phyloP scores from a whole-genome alignment of 2,113 vertebrate genomes.

The Aplodontia rufa region DNA sequence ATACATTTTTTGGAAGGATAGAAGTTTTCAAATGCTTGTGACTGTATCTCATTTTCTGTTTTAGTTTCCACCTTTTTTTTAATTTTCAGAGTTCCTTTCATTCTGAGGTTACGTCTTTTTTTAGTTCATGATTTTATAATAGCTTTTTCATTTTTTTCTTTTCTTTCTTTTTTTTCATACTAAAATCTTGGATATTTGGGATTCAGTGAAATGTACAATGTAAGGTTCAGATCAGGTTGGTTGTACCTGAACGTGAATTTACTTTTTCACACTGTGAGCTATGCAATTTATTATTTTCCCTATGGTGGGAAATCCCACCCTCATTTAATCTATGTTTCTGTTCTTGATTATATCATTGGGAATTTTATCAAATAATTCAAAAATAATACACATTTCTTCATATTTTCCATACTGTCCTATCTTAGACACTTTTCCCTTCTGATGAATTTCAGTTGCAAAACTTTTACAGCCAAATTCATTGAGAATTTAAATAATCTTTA shows the following conservation, averaged over 20 bases:
- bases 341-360: accelerated
- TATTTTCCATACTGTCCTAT: too few relatives aligned
- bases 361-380: background rate
- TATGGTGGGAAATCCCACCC: accelerated
- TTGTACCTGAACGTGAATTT: background rate
- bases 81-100: background rate
- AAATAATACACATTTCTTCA: accelerated
- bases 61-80: background rate
- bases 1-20: background rate
- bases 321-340: accelerated
- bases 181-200: background rate
- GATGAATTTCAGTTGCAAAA: background rate
- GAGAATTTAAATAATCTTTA: background rate
- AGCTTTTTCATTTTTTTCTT: background rate
- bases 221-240: background rate
- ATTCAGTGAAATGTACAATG: accelerated
- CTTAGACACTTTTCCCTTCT: background rate
- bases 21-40: accelerated
- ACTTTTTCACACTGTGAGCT: accelerated
- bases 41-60: background rate
- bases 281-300: background rate
- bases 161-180: background rate
- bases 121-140: accelerated
- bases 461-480: too few relatives aligned
- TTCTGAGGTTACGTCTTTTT: background rate